Evolutionary conservation across 2,113 vertebrate genomes (phyloP).

Genomic region (Epinephelus fuscoguttatus): DNA sequence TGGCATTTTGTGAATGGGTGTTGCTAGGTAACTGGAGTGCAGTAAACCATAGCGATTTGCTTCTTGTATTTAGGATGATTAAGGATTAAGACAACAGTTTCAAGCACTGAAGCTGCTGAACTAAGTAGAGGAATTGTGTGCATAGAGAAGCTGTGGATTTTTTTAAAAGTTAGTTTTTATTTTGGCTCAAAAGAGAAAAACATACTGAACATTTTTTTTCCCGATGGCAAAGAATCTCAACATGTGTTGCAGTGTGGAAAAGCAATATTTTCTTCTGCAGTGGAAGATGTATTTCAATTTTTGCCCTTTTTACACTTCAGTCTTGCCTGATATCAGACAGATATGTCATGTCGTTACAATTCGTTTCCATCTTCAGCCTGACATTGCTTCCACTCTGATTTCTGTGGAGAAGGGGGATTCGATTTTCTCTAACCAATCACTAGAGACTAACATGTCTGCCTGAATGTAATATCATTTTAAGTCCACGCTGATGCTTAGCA

Average conservation of each 20-base stretch:
- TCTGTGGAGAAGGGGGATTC: too few species aligned
- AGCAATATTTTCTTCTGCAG: not conserved
- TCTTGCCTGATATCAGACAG: not conserved
- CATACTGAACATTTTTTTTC: not conserved
- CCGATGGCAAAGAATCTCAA: not conserved
- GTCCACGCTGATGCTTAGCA: too few species aligned
- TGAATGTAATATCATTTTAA: too few species aligned
- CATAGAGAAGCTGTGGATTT: not conserved
- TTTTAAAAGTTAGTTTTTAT: not conserved
- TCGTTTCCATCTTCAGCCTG: too few species aligned
- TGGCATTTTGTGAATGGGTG: slow-evolving; percentile 80
- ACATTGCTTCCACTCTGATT: too few species aligned
- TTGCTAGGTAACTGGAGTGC: slow-evolving; percentile 81
- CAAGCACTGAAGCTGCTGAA: not conserved
- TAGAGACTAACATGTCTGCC: too few species aligned
- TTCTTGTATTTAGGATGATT: slow-evolving; percentile 67
- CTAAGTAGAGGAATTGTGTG: slow-evolving; percentile 8
- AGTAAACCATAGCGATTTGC: slow-evolving; percentile 65
- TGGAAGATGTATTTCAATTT: not conserved
- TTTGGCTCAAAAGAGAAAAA: not conserved
- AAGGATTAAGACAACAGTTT: slow-evolving; percentile 62
- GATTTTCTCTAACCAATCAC: too few species aligned
- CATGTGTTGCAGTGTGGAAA: not conserved
- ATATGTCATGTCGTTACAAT: too few species aligned
- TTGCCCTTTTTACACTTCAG: not conserved